Evolutionary conservation across 1,140 invertebrate species (phyloP).

Genomic region (Scylla paramamosain): DNA sequence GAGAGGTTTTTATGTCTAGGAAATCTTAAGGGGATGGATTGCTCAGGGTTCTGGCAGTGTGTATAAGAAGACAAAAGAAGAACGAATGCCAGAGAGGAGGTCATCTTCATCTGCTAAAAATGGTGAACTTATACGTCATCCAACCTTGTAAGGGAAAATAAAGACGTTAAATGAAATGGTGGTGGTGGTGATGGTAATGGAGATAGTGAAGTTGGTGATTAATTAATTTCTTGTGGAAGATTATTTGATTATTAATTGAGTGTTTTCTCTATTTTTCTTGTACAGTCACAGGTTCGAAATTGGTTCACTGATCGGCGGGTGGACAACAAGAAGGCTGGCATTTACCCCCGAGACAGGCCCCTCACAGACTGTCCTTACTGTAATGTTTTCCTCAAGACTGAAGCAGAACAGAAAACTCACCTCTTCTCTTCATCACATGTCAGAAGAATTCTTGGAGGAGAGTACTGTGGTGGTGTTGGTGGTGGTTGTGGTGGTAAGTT

Average conservation of each 20-base stretch:
- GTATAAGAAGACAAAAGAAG: too few relatives aligned
- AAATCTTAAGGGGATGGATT: too few relatives aligned
- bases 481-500: neutral
- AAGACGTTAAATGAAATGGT: too few relatives aligned
- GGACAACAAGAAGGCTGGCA: slow-evolving; percentile 62
- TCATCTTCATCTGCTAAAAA: too few relatives aligned
- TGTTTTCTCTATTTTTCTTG: neutral
- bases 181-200: too few relatives aligned
- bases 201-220: too few relatives aligned
- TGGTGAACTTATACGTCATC: too few relatives aligned
- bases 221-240: too few relatives aligned
- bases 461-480: slow-evolving; percentile 39
- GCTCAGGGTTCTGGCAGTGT: too few relatives aligned
- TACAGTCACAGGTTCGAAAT: slow-evolving; percentile 62
- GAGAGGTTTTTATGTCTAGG: too few relatives aligned
- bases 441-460: slow-evolving; percentile 37
- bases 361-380: slow-evolving; percentile 46
- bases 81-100: too few relatives aligned
- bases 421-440: slow-evolving; percentile 49
- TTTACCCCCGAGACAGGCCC: slow-evolving; percentile 49
- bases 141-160: too few relatives aligned
- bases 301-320: slow-evolving; percentile 64
- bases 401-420: slow-evolving; percentile 57
- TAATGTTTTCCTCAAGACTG: slow-evolving; percentile 34
- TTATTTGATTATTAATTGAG: neutral